Evolutionary conservation across 2,797 vertebrate species (phyloP).

Genomic region (Cephalopachus bancanus): DNA sequence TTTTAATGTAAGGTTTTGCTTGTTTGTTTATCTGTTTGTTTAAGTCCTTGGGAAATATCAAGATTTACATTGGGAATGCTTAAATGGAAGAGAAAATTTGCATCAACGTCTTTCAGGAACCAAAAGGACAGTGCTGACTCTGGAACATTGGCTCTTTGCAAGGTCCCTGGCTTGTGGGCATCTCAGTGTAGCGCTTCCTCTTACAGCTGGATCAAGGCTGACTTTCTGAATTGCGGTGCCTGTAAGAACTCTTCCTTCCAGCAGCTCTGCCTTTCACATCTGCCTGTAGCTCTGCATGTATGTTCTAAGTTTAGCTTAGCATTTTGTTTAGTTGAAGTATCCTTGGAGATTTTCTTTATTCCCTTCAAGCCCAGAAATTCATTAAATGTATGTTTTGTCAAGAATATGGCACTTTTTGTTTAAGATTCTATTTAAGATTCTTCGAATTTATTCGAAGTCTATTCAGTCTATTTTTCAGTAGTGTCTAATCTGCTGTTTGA

Average conservation of each 20-base stretch:
- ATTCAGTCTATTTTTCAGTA: not conserved
- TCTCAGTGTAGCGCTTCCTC: not conserved
- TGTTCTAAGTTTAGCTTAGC: not conserved
- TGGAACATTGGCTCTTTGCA: not conserved
- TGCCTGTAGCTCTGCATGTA: not conserved
- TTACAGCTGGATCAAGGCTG: too few relatives aligned
- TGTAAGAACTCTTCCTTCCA: not conserved
- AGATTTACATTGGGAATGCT: not conserved
- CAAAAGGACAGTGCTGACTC: not conserved
- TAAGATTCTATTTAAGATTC: not conserved
- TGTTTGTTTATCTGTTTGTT: not conserved
- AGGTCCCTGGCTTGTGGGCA: not conserved
- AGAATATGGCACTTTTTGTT: not conserved
- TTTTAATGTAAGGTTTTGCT: not conserved
- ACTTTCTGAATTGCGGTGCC: not conserved
- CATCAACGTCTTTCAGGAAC: not conserved
- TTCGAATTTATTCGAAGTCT: not conserved
- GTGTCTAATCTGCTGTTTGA: not conserved
- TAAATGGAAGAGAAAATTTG: not conserved
- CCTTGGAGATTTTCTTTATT: not conserved
- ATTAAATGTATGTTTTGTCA: not conserved
- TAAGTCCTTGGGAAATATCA: not conserved
- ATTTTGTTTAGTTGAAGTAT: not conserved
- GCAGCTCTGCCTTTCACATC: not conserved
- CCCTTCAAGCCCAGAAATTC: not conserved